phyloP scores from a whole-genome alignment of 1,140 invertebrate genomes.

The Heliothis virescens region DNA sequence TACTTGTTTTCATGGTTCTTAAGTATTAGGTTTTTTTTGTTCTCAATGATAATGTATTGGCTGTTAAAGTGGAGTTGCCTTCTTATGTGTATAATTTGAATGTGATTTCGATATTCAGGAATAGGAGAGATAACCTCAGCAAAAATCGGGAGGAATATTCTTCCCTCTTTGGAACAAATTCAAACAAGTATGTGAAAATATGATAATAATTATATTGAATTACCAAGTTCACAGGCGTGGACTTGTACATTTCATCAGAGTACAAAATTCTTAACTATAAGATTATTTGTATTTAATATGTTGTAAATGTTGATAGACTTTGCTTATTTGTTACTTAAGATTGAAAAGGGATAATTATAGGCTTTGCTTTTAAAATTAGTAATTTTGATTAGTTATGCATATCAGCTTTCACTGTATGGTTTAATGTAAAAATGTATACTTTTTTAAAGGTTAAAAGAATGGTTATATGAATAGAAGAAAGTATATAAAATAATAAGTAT shows the following conservation, averaged over 20 bases:
- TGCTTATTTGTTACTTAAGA: background rate
- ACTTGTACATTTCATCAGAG: slow-evolving; percentile 71
- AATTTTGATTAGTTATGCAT: too few relatives aligned
- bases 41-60: background rate
- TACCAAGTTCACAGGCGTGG: slow-evolving; percentile 56
- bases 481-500: too few relatives aligned
- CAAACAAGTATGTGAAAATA: slow-evolving; percentile 80
- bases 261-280: slow-evolving; percentile 19
- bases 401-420: too few relatives aligned
- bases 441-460: too few relatives aligned
- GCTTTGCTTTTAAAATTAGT: background rate
- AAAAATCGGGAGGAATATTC: slow-evolving; percentile 80
- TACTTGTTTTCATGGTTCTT: background rate
- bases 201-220: slow-evolving; percentile 67
- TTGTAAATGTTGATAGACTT: slow-evolving; percentile 53
- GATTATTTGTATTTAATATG: slow-evolving; percentile 22
- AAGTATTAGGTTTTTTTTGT: background rate
- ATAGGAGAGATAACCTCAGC: slow-evolving; percentile 79
- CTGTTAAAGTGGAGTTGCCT: background rate
- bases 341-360: background rate
- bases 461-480: too few relatives aligned
- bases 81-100: slow-evolving; percentile 45
- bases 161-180: slow-evolving; percentile 79
- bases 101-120: slow-evolving; percentile 78
- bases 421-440: too few relatives aligned